Conservation (phyloP, 2,888 invertebrate species). For the Eristalinus sepulchralis region DNA sequence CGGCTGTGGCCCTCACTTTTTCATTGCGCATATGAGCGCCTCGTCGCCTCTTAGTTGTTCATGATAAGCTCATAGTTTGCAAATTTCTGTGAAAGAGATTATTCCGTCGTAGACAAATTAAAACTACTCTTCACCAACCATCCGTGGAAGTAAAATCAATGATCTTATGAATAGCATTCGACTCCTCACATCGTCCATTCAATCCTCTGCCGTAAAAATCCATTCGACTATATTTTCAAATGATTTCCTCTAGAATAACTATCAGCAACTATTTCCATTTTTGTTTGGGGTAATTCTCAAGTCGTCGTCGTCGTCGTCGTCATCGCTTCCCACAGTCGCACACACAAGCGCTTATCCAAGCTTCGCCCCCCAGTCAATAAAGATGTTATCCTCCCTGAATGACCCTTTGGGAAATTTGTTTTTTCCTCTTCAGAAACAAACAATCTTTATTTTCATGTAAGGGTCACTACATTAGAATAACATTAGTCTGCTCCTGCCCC, state of each 20-base stretch:
- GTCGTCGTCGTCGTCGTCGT: neutral
- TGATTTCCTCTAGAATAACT: conserved; percentile 14
- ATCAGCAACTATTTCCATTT: conserved; percentile 21
- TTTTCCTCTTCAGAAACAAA: conserved; percentile 58
- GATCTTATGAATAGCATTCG: neutral
- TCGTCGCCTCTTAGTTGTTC: too few species aligned
- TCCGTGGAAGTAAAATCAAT: neutral
- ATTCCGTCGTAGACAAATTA: too few species aligned
- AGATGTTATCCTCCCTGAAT: conserved; percentile 68
- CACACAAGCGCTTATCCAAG: neutral
- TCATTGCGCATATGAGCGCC: too few species aligned
- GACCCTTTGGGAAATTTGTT: conserved; percentile 64
- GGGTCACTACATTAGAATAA: conserved; percentile 70
- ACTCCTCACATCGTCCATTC: neutral
- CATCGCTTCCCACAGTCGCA: neutral
- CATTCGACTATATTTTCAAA: neutral
- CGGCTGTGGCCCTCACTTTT: too few species aligned
- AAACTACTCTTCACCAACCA: too few species aligned
- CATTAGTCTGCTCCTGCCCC: conserved; percentile 38
- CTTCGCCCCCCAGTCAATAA: conserved; percentile 35
- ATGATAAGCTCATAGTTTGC: too few species aligned
- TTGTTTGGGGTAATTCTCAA: neutral
- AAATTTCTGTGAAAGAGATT: too few species aligned
- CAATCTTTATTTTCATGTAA: conserved; percentile 61
- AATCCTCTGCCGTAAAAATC: neutral